Evolutionary conservation across 2,888 invertebrate species (phyloP).

Genomic region (Sipunculus nudus): DNA sequence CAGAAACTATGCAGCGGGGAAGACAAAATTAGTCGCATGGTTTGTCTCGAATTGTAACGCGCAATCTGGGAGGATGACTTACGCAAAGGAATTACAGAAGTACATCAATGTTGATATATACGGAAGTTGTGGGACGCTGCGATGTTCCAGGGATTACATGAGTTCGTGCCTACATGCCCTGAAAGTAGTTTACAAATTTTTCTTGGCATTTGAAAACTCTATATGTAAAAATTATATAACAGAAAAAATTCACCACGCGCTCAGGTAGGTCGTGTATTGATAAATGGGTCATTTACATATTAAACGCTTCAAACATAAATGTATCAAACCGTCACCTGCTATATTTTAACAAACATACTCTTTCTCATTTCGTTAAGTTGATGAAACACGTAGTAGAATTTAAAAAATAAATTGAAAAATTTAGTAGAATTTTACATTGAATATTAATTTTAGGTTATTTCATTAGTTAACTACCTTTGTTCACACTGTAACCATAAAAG

Average conservation of each 20-base stretch:
- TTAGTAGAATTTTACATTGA: too few species aligned
- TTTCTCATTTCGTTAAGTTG: too few species aligned
- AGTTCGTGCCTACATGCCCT: conserved; percentile 88
- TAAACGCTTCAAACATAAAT: too few species aligned
- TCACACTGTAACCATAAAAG: too few species aligned
- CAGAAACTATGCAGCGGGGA: conserved; percentile 75
- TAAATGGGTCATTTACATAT: too few species aligned
- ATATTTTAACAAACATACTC: too few species aligned
- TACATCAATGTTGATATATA: conserved; percentile 73
- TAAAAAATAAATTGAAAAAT: too few species aligned
- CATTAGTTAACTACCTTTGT: too few species aligned
- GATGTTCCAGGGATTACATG: conserved; percentile 71
- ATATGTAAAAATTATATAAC: conserved; percentile 94
- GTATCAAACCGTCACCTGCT: too few species aligned
- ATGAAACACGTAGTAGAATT: too few species aligned
- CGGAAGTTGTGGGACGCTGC: conserved; percentile 77
- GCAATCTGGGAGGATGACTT: conserved; percentile 86
- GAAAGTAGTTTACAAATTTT: conserved; percentile 96
- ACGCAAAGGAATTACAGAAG: conserved; percentile 84
- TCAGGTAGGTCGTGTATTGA: too few species aligned
- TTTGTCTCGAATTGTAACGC: conserved; percentile 98
- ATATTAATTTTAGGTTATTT: too few species aligned
- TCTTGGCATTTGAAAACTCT: conserved; percentile 93
- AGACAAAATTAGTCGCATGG: conserved; percentile 95
- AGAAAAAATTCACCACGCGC: conserved; percentile 94